Evolutionary conservation across 2,113 vertebrate species (phyloP), one percentile per base, ranked within the genome.

Genomic region (Marmota flaviventris): DNA sequence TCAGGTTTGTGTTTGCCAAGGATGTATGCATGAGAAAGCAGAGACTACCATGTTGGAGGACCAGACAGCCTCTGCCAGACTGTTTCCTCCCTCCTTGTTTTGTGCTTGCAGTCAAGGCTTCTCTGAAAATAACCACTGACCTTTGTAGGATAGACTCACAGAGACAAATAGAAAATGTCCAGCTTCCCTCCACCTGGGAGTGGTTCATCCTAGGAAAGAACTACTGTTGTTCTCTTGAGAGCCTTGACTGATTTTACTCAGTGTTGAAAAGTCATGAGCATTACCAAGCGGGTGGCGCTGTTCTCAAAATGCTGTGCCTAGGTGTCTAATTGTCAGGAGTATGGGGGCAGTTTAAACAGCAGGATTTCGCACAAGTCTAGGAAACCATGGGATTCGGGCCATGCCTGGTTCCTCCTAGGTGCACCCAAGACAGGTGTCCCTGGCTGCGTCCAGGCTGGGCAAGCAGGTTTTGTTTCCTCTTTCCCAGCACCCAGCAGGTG

Each of bases 171-270:
- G 22, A 16, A 58, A 72, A 48, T 4, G 2, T 29, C 4, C 0
- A 3, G 42, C 27, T 65, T 78, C 7, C 7, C 37, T 82, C 17
- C 27, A 8, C 24, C 14, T 8, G 37, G 14, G 27, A 79, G 58
- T 3, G 10, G 37, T 17, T 90, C 12, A 8, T 45, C 12, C 48
- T 34, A 37, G 65, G 27, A 1, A 9, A 63, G 6, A 42, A 29
- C 1, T 4, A 7, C 18, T n/a, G 75, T 5, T 16, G 4, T 56
- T 63, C 39, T 39, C 14, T 11, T 0, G 9, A n/a, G 18, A 18
- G 5, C 29, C 42, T 18, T 2, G 0, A 42, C 22, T 61, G 63
- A 22, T 18, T 78, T 63, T 0, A 2, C 27, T 27, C 4, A 0
- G n/a, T 3, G 29, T 8, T 18, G 27, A 75, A 37, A 56, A 24